Evolutionary conservation across 2,113 vertebrate genomes (phyloP).

Genomic region (Odocoileus virginianus): DNA sequence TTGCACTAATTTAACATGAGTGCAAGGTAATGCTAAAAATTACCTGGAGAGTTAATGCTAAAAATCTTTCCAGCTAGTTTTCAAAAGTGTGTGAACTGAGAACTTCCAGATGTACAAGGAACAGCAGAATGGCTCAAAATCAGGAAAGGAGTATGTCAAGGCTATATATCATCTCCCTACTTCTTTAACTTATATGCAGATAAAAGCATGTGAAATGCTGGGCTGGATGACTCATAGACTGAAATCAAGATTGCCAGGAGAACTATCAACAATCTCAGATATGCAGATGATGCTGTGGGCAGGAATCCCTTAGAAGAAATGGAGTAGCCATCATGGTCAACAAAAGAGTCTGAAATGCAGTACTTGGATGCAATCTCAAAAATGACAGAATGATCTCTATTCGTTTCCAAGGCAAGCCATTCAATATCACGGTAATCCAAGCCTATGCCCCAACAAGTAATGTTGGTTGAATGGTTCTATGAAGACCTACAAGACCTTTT

Average conservation of each 20-base stretch:
- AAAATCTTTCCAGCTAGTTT: neutral
- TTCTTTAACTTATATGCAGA: neutral
- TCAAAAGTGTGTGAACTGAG: neutral
- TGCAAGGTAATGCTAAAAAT: neutral
- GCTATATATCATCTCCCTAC: neutral
- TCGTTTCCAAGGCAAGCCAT: too few species aligned
- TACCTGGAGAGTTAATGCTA: neutral
- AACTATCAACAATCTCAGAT: neutral
- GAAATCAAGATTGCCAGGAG: neutral
- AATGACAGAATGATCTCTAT: too few species aligned
- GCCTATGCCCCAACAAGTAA: too few species aligned
- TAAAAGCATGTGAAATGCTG: neutral
- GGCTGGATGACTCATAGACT: neutral
- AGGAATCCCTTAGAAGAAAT: too few species aligned
- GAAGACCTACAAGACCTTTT: too few species aligned
- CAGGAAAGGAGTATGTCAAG: neutral
- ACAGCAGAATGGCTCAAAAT: neutral
- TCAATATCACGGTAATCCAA: too few species aligned
- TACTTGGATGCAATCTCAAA: too few species aligned
- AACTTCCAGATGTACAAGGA: neutral
- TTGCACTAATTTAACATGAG: neutral
- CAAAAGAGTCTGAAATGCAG: too few species aligned
- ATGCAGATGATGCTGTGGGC: neutral
- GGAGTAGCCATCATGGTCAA: too few species aligned
- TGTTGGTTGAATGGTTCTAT: too few species aligned